Conservation (phyloP, 2,113 vertebrate species). For the Dromaius novaehollandiae region DNA sequence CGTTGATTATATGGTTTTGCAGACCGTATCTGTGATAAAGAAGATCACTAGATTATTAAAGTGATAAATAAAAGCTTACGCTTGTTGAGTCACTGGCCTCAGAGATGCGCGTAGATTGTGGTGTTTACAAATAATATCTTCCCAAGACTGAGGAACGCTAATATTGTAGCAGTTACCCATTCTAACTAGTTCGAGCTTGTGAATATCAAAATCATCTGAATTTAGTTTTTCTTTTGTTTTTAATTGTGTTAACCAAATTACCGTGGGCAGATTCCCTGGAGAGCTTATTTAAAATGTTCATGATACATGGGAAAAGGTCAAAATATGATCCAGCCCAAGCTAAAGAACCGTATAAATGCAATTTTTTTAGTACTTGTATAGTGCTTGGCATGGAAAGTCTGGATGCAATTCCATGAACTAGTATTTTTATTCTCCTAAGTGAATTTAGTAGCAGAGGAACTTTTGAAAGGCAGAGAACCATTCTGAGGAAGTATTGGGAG, state of each 20-base stretch:
- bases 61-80: background rate
- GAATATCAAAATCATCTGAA: background rate
- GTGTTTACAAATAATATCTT: background rate
- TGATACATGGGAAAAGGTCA: background rate
- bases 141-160: background rate
- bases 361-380: background rate
- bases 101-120: background rate
- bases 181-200: too few relatives aligned
- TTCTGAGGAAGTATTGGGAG: background rate
- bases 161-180: background rate
- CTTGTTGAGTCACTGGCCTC: background rate
- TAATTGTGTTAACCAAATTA: background rate
- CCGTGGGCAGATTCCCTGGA: accelerated
- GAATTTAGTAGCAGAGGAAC: background rate
- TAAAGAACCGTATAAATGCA: background rate
- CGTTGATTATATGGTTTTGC: background rate
- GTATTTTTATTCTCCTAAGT: background rate
- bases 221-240: background rate
- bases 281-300: background rate
- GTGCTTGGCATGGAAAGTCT: background rate
- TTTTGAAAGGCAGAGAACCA: background rate
- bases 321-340: background rate
- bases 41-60: background rate
- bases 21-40: background rate
- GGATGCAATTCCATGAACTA: background rate